These are phyloP conservation scores for Syngnathus rostellatus DNA, from an alignment of 2,797 vertebrate species.

Conservation along the genomic window DNA sequence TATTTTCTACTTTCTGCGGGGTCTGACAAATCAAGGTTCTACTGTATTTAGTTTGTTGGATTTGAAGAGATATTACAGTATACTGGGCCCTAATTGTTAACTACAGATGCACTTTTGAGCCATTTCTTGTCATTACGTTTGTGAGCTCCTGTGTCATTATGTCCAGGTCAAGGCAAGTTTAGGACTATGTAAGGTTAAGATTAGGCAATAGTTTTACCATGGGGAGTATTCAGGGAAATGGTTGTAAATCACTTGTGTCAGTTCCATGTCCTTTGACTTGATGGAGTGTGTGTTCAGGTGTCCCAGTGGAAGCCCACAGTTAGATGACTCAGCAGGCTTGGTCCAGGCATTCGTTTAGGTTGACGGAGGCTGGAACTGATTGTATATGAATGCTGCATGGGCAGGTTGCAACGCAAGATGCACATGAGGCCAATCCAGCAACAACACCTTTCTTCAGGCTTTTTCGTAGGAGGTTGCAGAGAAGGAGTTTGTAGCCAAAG, in stretches of 20 bases:
- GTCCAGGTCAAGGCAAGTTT: background rate
- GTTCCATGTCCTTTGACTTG: background rate
- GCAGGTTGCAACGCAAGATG: constrained; percentile 24
- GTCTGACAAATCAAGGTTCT: too few relatives aligned
- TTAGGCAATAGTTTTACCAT: background rate
- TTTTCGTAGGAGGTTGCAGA: constrained; percentile 33
- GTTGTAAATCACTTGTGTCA: background rate
- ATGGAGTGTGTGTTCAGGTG: constrained; percentile 9
- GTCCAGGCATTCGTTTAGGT: constrained; percentile 44
- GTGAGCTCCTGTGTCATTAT: background rate
- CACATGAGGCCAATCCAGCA: constrained; percentile 28
- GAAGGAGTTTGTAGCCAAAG: constrained; percentile 20
- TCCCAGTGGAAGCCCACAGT: constrained; percentile 43
- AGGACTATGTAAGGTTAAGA: background rate
- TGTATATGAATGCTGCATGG: constrained; percentile 30
- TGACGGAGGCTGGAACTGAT: constrained; percentile 45
- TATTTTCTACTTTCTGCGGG: too few relatives aligned
- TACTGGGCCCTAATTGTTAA: background rate
- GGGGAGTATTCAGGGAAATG: background rate
- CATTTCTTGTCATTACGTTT: background rate
- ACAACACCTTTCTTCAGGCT: constrained; percentile 3
- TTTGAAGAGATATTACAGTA: background rate
- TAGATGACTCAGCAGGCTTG: constrained; percentile 59
- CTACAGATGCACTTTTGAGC: too few relatives aligned
- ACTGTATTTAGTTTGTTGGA: background rate